These are phyloP conservation scores for Polymixis lichenea DNA, from an alignment of 2,888 invertebrate genomes.

Conservation along the genomic window DNA sequence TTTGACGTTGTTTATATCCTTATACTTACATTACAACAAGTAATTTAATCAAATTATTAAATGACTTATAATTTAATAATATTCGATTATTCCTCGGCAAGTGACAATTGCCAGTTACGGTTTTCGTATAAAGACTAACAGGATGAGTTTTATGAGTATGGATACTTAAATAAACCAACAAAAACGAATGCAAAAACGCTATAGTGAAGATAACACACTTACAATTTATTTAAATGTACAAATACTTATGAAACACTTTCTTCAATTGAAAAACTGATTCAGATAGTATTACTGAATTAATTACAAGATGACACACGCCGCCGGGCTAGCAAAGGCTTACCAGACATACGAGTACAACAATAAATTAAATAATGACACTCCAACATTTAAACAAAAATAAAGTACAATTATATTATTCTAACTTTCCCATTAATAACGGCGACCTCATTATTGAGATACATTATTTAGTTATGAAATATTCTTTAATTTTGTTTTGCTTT, in stretches of 20 bases:
- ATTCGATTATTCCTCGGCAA: no score
- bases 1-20: no score
- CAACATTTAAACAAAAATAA: constrained; percentile 5
- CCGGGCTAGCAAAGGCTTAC: not conserved
- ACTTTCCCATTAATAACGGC: constrained; percentile 11
- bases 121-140: not conserved
- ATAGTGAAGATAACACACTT: no score
- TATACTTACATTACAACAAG: no score
- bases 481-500: constrained; percentile 64
- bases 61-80: no score
- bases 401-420: not conserved
- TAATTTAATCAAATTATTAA: no score
- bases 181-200: no score
- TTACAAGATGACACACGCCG: not conserved
- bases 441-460: constrained; percentile 45
- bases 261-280: not conserved
- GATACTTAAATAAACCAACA: no score
- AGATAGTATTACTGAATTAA: not conserved
- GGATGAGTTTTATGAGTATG: not conserved
- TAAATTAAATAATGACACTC: not conserved
- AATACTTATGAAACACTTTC: not conserved
- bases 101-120: not conserved
- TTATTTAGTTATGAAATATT: constrained; percentile 60
- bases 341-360: not conserved
- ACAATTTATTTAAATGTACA: not conserved